Evolutionary conservation across 2,797 vertebrate species (phyloP), one percentile per base, ranked within the genome.

Genomic region (Tapera naevia): DNA sequence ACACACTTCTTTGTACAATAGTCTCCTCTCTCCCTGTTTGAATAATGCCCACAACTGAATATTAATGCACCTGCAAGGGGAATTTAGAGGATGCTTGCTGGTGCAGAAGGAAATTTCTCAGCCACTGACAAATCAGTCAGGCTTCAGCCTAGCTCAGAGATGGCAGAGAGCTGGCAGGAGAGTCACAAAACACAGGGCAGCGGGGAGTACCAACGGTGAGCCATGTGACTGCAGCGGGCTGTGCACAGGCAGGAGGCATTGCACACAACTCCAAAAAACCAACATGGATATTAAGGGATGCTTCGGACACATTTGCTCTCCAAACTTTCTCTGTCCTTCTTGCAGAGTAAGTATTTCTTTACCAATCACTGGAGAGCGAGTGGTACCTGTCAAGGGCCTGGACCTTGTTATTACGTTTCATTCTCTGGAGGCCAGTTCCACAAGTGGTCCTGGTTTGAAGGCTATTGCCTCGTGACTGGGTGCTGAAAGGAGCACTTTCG

Each of bases 111-210:
- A 43, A 51, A 23, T 13, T 27, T 41, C 61, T 71, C 48, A 37
- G 67, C 28, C 28, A 4, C 39, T 71, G 75, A 60, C 35, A n/a
- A 46, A 17, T 3, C 33, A 30, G 39, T 2, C 17, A 27, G 30
- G 70, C 41, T 35, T 15, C 37, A 82, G 73, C 51, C 66, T 41
- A 30, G 23, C 22, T 32, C 75, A 30, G 81, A 41, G 67, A 1
- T 35, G 69, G 64, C 46, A 35, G 69, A 67, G 82, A 4, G 32
- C 71, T 62, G 79, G n/a, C 76, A 62, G 7, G 56, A 82, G 35
- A 17, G 9, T 50, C 28, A 16, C 17, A 1, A 5, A 1, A 4
- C 11, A n/a, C n/a, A 11, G 8, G 3, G 4, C 2, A 18, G 35
- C 1, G 22, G 18, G 33, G 10, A 54, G 7, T 3, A 21, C 13